Evolutionary conservation across 1,140 invertebrate species (phyloP), one percentile per base, ranked within the genome.

Genomic region (Drosophila tani): DNA sequence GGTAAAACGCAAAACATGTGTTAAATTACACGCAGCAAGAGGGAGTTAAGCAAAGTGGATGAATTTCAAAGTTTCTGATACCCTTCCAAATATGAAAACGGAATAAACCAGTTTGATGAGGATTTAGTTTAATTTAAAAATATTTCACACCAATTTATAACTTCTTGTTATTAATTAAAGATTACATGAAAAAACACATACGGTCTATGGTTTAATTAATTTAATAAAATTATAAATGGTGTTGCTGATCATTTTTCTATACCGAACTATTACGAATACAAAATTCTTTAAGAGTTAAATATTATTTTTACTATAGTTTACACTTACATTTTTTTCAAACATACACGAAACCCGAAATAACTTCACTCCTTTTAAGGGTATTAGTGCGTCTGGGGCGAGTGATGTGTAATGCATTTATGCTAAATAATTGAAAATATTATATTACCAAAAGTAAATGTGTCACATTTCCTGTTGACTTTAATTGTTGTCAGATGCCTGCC

Each of bases 361-460:
- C 27, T 15, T 5, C 19, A 1, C 38, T 15, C 9, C 2, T 32
- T n/a, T 14, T 1, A 29, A 47, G 64, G 29, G 27, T 66, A 66
- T 27, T 9, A 3, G 9, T 29, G 24, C 38, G 24, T 19, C 32
- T 11, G 17, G 35, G 21, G 38, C 27, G 24, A 62, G 14, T 57
- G 43, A 32, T 60, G 64, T 58, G 58, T 32, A 77, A 84, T 73
- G 46, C 71, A 85, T 67, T 85, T 85, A 85, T 88, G 77, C 66
- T 88, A 66, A 88, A 88, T 84, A 87, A 87, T 87, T 88, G 84
- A 88, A 87, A 87, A 87, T 87, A 87, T 88, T 79, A 87, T 83
- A 77, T 88, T 88, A 69, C 70, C 68, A 65, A 84, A 81, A 82
- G 79, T 88, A 88, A 87, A 87, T 87, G 84, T 87, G 84, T 87